Base-by-base conservation (phyloP, 2,888 invertebrate species). In the Oligia fasciuncula region DNA sequence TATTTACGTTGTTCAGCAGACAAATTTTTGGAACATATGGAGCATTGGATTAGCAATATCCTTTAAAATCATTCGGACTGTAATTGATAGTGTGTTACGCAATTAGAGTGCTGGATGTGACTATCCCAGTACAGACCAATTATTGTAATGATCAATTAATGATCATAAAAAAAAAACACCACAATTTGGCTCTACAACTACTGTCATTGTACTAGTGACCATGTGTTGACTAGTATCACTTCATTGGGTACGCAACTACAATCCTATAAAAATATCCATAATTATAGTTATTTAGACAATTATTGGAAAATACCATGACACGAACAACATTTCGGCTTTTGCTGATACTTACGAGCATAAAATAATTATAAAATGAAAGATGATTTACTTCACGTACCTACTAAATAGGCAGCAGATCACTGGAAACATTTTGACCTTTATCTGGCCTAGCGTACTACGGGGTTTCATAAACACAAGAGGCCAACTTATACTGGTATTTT, bases 151-250 rank as follows among this genome's bases (percentile, higher is more conserved):
- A 68, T 69, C 17, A 73, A 29, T 51, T 4, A 35, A 65, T 29
- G 2, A 54, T 67, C 1, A 57, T 66, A 46, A n/a, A n/a, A n/a
- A n/a, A n/a, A n/a, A n/a, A 13, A 46, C 6, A 23, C 54, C 29
- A 63, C 11, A 4, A 17, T 57, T 70, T 62, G 19, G 19, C 17
- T 65, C 14, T 4, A 57, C 14, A 49, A 66, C 66, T 70, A 70
- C 5, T 13, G 5, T 17, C 11, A 57, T 17, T 60, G 51, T 9
- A 65, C 51, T 77, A 73, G 29, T 77, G 49, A 75, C 40, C 46
- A 14, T 76, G 54, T 54, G 60, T 83, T 82, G 69, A 49, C 78
- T 82, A 83, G 78, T 83, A 73, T 73, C 54, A 63, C 79, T 73
- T 72, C 5, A 46, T 62, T 60, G n/a, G 23, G n/a, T n/a, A 67